Evolutionary conservation across 1,140 invertebrate genomes (phyloP).

Genomic region (Microplitis demolitor): DNA sequence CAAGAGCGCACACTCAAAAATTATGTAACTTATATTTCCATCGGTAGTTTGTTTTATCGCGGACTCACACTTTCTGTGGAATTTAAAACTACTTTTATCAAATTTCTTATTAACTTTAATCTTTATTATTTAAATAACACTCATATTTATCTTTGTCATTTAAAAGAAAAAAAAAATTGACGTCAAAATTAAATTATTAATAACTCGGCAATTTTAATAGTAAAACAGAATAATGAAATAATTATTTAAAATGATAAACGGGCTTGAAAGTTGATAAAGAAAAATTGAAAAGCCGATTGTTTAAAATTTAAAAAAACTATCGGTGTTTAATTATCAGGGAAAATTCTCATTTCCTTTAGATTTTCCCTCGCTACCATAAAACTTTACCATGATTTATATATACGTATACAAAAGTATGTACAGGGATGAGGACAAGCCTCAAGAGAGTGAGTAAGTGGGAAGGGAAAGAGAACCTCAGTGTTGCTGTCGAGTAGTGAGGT

Average conservation of each 20-base stretch:
- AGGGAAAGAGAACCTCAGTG: constrained; percentile 5
- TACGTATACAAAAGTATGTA: background rate
- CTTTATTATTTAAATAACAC: background rate
- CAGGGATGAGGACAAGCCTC: background rate
- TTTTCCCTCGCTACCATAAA: background rate
- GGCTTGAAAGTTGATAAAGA: no score
- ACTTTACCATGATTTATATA: background rate
- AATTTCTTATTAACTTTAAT: background rate
- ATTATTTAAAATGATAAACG: no score
- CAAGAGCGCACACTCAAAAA: background rate
- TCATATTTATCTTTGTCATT: background rate
- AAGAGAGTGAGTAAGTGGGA: background rate
- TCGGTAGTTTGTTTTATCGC: constrained; percentile 4
- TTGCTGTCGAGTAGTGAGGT: constrained; percentile 26
- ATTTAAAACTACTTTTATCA: background rate
- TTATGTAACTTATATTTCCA: constrained; percentile 14
- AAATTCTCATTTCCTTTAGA: background rate
- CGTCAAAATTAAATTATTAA: no score
- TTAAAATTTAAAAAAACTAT: background rate
- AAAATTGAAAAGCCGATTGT: background rate
- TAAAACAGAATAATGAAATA: no score
- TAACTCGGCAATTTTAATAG: no score
- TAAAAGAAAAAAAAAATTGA: no score
- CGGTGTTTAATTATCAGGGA: background rate
- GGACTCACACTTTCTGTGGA: background rate